phyloP scores from a whole-genome alignment of 2,797 vertebrate genomes.

The Tarsius wallacei region DNA sequence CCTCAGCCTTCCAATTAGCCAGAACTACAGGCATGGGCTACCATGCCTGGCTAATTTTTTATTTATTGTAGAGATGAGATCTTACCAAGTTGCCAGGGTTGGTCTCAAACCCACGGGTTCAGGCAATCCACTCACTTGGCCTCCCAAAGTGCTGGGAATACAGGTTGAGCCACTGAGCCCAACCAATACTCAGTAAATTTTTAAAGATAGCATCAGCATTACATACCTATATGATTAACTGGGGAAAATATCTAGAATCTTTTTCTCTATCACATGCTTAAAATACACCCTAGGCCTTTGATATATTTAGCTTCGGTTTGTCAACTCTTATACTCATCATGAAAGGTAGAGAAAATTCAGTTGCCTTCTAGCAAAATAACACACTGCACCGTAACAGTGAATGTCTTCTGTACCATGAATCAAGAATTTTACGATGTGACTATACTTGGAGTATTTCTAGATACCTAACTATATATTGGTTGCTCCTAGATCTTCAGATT shows the following conservation, averaged over 20 bases:
- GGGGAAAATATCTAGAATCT: not conserved
- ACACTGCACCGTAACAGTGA: not conserved
- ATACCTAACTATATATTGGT: not conserved
- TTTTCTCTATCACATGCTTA: slow-evolving; percentile 29
- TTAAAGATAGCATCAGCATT: not conserved
- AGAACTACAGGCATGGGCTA: too few relatives aligned
- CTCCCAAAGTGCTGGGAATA: too few relatives aligned
- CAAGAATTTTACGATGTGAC: not conserved
- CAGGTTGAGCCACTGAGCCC: too few relatives aligned
- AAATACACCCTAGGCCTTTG: slow-evolving; percentile 40
- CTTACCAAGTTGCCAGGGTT: too few relatives aligned
- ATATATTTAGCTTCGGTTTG: slow-evolving; percentile 61
- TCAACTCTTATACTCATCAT: slow-evolving; percentile 53
- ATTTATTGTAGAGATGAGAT: too few relatives aligned
- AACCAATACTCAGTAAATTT: not conserved
- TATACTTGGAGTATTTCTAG: not conserved
- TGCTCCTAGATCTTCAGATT: not conserved
- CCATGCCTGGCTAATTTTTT: too few relatives aligned
- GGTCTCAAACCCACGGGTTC: too few relatives aligned
- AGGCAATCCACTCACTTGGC: too few relatives aligned
- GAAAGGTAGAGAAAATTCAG: not conserved
- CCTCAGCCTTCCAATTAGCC: too few relatives aligned
- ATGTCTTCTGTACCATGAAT: not conserved
- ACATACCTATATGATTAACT: not conserved
- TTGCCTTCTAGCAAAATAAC: slow-evolving; percentile 37